Evolutionary conservation across 1,140 invertebrate genomes (phyloP).

Genomic region (Lerema accius): DNA sequence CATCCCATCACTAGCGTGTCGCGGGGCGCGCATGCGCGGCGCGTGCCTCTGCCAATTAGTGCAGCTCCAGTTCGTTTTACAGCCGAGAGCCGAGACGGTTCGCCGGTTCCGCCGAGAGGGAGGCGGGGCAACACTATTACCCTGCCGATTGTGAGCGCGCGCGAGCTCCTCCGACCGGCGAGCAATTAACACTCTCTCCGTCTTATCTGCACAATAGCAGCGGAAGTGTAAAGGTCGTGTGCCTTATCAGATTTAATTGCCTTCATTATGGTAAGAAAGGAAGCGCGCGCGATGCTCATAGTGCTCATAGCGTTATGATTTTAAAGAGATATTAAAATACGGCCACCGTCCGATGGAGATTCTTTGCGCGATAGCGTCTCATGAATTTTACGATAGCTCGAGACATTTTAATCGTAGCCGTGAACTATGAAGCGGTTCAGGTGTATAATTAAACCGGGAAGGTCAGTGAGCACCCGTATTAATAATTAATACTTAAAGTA

Average conservation of each 20-base stretch:
- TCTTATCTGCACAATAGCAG: conserved; percentile 54
- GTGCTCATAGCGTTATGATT: conserved; percentile 70
- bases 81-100: conserved; percentile 72
- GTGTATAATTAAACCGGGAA: conserved; percentile 74
- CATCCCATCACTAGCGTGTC: conserved; percentile 76
- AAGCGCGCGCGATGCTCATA: no score
- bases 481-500: conserved; percentile 75
- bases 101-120: conserved; percentile 49
- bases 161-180: conserved; percentile 45
- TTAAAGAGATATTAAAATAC: conserved; percentile 72
- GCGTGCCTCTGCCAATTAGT: conserved; percentile 80
- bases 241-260: conserved; percentile 77
- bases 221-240: conserved; percentile 78
- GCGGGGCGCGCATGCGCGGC: conserved; percentile 69
- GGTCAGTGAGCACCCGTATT: conserved; percentile 77
- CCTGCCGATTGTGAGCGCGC: conserved; percentile 56
- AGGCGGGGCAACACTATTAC: conserved; percentile 59
- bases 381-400: conserved; percentile 62
- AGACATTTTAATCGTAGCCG: conserved; percentile 79
- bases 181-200: conserved; percentile 67
- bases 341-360: conserved; percentile 57
- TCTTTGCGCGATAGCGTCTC: conserved; percentile 51
- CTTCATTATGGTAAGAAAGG: conserved; percentile 66
- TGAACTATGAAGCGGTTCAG: conserved; percentile 76
- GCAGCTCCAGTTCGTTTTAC: conserved; percentile 77